Evolutionary conservation across 2,113 vertebrate species (phyloP).

Genomic region (Odontesthes bonariensis): DNA sequence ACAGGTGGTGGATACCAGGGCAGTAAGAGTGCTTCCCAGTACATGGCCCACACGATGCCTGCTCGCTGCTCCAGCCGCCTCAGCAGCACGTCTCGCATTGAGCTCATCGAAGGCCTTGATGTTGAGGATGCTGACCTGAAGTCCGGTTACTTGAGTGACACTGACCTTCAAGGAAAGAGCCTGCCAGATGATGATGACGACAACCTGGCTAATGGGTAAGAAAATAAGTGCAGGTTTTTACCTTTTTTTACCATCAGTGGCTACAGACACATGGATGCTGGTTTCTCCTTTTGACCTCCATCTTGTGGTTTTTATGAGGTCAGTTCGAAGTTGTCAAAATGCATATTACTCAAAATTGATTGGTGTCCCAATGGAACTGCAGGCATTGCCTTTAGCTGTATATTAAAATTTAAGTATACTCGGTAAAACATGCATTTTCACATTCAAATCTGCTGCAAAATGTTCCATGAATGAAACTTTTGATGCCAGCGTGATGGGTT

Average conservation of each 20-base stretch:
- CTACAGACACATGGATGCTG: background rate
- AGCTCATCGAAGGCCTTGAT: conserved; percentile 91
- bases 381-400: background rate
- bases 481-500: conserved; percentile 3
- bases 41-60: conserved; percentile 95
- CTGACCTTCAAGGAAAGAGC: conserved; percentile 91
- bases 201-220: conserved; percentile 95
- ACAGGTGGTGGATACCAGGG: conserved; percentile 84
- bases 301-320: conserved; percentile 35
- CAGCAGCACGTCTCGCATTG: conserved; percentile 91
- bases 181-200: conserved; percentile 93
- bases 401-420: background rate
- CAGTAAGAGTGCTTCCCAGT: conserved; percentile 85
- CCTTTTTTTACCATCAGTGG: conserved; percentile 17
- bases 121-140: conserved; percentile 88
- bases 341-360: background rate
- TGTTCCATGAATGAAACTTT: background rate
- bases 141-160: conserved; percentile 97
- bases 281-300: conserved; percentile 4
- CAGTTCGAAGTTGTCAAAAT: conserved; percentile 6
- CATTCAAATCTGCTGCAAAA: background rate
- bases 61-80: conserved; percentile 92
- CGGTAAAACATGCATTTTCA: background rate
- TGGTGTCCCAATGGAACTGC: background rate
- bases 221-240: conserved; percentile 13